Evolutionary conservation across 2,888 invertebrate genomes (phyloP), one percentile per base, ranked within the genome.

Genomic region (Acanthosepion lycidas): DNA sequence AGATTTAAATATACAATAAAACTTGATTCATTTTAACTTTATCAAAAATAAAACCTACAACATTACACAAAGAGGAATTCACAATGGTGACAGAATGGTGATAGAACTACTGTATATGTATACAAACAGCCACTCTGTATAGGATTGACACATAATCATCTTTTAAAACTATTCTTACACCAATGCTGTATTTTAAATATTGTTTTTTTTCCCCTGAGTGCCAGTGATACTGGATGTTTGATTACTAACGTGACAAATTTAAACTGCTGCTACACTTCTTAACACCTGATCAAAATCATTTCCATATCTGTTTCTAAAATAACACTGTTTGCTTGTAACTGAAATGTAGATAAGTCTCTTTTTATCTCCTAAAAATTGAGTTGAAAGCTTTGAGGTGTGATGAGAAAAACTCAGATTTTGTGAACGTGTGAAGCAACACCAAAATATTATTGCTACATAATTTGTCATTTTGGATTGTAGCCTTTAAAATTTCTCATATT

Each of bases 251-350:
- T 78, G 78, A n/a, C 78, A 78, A 78, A 15, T 78, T 78, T 33
- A n/a, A 78, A 78, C 78, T n/a, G 78, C 78, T 78, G 12, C n/a
- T 5, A 78, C 15, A n/a, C n/a, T 2, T 78, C 78, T 33, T 78
- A 78, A 78, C 78, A 78, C 78, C 78, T 78, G 78, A 78, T 78
- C 78, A 78, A 78, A 78, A 78, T 78, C n/a, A 78, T 78, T 78
- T 78, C n/a, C n/a, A 33, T 78, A 78, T 78, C n/a, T 78, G n/a
- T 78, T 78, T 78, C 33, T 12, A n/a, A n/a, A 78, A 78, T 78
- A 78, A 78, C 78, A 78, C 78, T n/a, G 33, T 78, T 78, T 23
- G 23, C 78, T 78, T 78, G n/a, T 20, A 78, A 78, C 78, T 78
- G 78, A 78, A n/a, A 33, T 78, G n/a, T n/a, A 78, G n/a, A 78